phyloP scores from a whole-genome alignment of 2,888 invertebrate species.

The Drosophila anomalata region DNA sequence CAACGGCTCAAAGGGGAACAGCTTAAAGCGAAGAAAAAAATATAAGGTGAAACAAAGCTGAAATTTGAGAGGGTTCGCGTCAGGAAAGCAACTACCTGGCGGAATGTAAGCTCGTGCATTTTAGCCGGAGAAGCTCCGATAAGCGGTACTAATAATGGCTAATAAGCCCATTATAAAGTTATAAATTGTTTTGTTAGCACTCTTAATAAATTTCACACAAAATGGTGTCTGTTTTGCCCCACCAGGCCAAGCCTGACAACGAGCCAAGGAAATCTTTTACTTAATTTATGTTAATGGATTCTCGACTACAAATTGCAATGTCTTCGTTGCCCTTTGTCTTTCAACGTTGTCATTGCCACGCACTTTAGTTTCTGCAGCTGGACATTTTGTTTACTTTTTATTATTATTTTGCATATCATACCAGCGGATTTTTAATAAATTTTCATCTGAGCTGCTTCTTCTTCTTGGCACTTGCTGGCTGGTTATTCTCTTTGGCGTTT shows the following conservation, averaged over 20 bases:
- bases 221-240: slow-evolving; percentile 49
- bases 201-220: slow-evolving; percentile 80
- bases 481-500: slow-evolving; percentile 13
- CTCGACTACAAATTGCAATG: slow-evolving; percentile 77
- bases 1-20: slow-evolving; percentile 52
- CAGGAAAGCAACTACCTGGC: slow-evolving; percentile 5
- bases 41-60: slow-evolving; percentile 34
- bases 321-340: slow-evolving; percentile 60
- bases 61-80: slow-evolving; percentile 58
- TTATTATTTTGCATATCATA: slow-evolving; percentile 53
- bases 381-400: slow-evolving; percentile 19
- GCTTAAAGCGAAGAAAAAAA: slow-evolving; percentile 15
- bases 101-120: slow-evolving; percentile 21
- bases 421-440: slow-evolving; percentile 71
- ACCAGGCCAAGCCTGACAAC: too few relatives aligned
- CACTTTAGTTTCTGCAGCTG: slow-evolving; percentile 13
- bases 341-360: slow-evolving; percentile 1
- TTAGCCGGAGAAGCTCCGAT: slow-evolving; percentile 69
- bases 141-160: slow-evolving; percentile 81
- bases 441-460: slow-evolving; percentile 55
- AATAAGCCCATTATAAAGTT: slow-evolving; percentile 82
- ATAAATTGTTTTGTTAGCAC: slow-evolving; percentile 83
- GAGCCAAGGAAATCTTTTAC: slow-evolving; percentile 6
- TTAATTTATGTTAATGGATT: slow-evolving; percentile 82
- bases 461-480: slow-evolving; percentile 31